Base-by-base conservation (phyloP, 2,113 vertebrate genomes). In the Stigmatopora nigra region DNA sequence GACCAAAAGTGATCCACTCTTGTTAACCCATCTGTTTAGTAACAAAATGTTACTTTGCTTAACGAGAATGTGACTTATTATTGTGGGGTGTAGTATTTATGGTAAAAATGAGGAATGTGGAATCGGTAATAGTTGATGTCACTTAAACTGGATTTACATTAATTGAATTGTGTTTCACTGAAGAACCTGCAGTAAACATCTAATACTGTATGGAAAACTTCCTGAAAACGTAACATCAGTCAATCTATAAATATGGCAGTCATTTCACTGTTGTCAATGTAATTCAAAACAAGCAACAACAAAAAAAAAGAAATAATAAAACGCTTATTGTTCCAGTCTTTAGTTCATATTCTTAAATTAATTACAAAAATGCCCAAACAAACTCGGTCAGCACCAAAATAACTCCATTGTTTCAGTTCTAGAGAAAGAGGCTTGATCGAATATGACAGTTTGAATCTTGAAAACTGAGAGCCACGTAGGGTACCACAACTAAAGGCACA, bases 361-460 rank as follows among this genome's bases (percentile, higher is more conserved):
- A 52, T 47, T 48, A 9, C 1, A 56, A 48, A 31, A 69, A 31
- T 53, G 13, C 10, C 7, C 65, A 11, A 31, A 12, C 51, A 22
- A 22, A 22, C 19, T 47, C 52, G 41, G 16, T 5, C 12, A 38
- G 35, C 22, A 62, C 15, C 19, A 48, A 47, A 52, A 61, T 38
- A 59, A 55, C 20, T 61, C 25, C n/a, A 19, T 11, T 61, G 55
- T 48, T 15, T 38, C 13, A 48, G 20, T 10, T 44, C 36, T 17
- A 13, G 35, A 22, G 64, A 48, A 58, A 47, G 36, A 45, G 59
- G 59, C 19, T 45, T 49, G 22, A 36, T 55, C 25, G 17, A 13
- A 35, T 67, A 46, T 63, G 31, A 62, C 57, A 46, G 62, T 5
- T 9, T 61, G n/a, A 15, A 59, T 53, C 46, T 59, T 62, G 49